Conservation (phyloP, 2,113 vertebrate species). For the Tragelaphus scriptus region DNA sequence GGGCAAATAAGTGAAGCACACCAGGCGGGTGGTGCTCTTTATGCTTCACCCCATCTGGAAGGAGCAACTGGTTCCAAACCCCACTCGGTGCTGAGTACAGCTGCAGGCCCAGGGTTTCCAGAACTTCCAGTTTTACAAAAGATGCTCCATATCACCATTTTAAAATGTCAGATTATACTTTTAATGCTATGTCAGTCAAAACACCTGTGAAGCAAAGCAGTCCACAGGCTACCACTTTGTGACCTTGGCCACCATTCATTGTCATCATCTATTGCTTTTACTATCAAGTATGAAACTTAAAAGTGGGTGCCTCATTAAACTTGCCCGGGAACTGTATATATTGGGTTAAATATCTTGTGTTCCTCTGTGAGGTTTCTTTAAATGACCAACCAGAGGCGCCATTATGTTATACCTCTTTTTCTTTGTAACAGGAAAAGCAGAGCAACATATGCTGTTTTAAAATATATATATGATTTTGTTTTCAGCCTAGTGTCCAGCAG, state of each 20-base stretch:
- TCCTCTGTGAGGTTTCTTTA: not conserved
- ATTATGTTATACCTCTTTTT: not conserved
- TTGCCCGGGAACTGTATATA: not conserved
- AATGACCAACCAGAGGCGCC: not conserved
- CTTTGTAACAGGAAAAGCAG: not conserved
- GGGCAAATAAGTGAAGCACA: not conserved
- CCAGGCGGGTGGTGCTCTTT: not conserved
- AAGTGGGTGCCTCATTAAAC: not conserved
- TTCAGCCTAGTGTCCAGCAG: not conserved
- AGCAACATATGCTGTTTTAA: not conserved
- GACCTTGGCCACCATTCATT: not conserved
- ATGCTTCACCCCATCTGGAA: not conserved
- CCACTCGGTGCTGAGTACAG: not conserved
- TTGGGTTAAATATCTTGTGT: not conserved
- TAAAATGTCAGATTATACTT: not conserved
- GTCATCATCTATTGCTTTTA: not conserved
- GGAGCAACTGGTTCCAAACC: not conserved
- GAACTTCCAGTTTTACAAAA: not conserved
- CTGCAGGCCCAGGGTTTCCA: not conserved
- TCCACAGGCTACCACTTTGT: not conserved
- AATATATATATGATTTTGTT: not conserved
- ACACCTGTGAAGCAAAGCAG: not conserved
- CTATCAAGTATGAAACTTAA: not conserved
- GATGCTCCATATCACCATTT: not conserved
- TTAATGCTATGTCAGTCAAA: not conserved